phyloP scores from a whole-genome alignment of 2,888 invertebrate genomes.

The Tuta absoluta region DNA sequence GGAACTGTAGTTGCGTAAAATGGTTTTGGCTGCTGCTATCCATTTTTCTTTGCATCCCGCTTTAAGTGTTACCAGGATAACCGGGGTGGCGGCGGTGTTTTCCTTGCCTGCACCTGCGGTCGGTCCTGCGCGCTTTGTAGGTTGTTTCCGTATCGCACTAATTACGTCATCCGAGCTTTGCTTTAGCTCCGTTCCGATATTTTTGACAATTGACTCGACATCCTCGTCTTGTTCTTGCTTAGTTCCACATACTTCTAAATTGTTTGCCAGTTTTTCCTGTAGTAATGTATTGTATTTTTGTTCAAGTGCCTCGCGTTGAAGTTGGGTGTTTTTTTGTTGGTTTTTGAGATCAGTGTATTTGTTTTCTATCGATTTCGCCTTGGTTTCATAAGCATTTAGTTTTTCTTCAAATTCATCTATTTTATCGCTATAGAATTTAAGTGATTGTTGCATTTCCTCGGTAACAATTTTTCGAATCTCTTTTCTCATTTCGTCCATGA shows the following conservation, averaged over 20 bases:
- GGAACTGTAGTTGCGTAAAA: neutral
- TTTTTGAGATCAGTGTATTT: slow-evolving; percentile 25
- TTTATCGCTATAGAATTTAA: slow-evolving; percentile 28
- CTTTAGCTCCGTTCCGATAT: neutral
- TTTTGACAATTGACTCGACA: neutral
- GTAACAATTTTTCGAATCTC: slow-evolving; percentile 16
- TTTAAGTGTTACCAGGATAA: neutral
- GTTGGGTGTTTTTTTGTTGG: slow-evolving; percentile 28
- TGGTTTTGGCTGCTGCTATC: slow-evolving; percentile 23
- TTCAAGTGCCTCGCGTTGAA: slow-evolving; percentile 29
- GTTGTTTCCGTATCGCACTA: neutral
- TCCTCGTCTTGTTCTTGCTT: slow-evolving; percentile 1
- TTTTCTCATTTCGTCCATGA: slow-evolving; percentile 16
- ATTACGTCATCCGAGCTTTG: neutral
- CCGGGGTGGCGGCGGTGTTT: neutral
- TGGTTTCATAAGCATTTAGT: slow-evolving; percentile 27
- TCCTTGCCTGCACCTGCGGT: neutral
- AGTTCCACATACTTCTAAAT: slow-evolving; percentile 26
- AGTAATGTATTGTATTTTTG: slow-evolving; percentile 29
- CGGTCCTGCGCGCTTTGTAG: slow-evolving; percentile 4
- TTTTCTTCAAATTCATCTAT: slow-evolving; percentile 28
- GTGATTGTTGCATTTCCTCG: slow-evolving; percentile 17
- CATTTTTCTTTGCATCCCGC: slow-evolving; percentile 23
- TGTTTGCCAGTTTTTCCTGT: slow-evolving; percentile 26
- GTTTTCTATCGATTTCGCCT: slow-evolving; percentile 30